These are phyloP conservation scores for Cryptocephalus moraei DNA, from an alignment of 2,888 invertebrate species.

Conservation along the genomic window DNA sequence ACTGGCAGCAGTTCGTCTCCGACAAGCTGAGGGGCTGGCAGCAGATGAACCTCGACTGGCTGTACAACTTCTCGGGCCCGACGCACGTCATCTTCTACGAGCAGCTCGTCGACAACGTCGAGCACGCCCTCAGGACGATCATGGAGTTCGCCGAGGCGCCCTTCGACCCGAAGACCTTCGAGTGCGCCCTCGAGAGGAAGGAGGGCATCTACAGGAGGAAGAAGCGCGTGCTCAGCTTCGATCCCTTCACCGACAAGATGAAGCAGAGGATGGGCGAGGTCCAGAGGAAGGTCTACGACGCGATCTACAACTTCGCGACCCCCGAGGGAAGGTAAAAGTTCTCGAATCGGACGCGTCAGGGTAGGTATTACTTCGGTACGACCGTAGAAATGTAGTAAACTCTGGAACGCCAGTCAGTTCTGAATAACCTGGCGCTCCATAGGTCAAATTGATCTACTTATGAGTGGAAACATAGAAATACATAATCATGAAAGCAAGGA, in stretches of 20 bases:
- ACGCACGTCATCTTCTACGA: slow-evolving; percentile 64
- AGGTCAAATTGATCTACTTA: too few relatives aligned
- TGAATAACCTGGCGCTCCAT: too few relatives aligned
- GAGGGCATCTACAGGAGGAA: slow-evolving; percentile 62
- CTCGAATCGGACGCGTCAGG: too few relatives aligned
- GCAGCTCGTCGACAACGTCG: slow-evolving; percentile 51
- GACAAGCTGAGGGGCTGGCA: slow-evolving; percentile 59
- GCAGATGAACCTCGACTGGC: slow-evolving; percentile 59
- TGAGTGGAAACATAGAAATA: too few relatives aligned
- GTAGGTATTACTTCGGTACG: too few relatives aligned
- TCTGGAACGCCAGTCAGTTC: too few relatives aligned
- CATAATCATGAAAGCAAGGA: too few relatives aligned
- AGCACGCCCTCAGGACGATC: slow-evolving; percentile 46
- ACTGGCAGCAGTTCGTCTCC: slow-evolving; percentile 62
- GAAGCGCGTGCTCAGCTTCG: slow-evolving; percentile 54
- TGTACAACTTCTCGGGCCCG: slow-evolving; percentile 56
- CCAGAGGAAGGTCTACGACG: slow-evolving; percentile 42
- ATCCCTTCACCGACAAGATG: slow-evolving; percentile 61
- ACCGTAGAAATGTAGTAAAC: too few relatives aligned
- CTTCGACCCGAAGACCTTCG: slow-evolving; percentile 24
- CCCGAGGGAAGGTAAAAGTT: slow-evolving; percentile 16
- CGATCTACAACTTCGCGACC: slow-evolving; percentile 35
- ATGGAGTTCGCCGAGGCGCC: slow-evolving; percentile 46
- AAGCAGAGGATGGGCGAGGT: slow-evolving; percentile 40
- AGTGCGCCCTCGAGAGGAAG: slow-evolving; percentile 33